phyloP scores from a whole-genome alignment of 2,797 vertebrate genomes.

The Otolemur crassicaudatus region DNA sequence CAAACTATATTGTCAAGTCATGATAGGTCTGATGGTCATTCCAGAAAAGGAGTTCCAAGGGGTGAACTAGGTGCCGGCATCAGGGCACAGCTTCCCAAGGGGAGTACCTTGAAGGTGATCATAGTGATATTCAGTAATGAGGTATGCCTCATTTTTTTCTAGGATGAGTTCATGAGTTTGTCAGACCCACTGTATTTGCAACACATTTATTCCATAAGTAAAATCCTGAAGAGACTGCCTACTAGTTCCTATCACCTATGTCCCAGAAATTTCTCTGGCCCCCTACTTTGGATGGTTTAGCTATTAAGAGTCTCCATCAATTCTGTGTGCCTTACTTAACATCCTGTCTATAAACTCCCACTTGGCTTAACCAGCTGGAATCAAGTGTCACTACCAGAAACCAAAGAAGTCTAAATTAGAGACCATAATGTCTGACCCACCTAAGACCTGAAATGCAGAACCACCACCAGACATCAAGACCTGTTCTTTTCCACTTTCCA shows the following conservation, averaged over 20 bases:
- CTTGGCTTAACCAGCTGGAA: neutral
- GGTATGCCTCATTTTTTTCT: no score
- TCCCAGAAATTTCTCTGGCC: neutral
- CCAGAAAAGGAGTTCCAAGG: no score
- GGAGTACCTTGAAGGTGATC: no score
- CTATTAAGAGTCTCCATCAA: neutral
- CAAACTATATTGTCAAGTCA: no score
- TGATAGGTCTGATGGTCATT: no score
- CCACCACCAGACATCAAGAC: neutral
- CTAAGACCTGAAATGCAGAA: neutral
- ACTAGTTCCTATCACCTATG: neutral
- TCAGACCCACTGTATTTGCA: neutral
- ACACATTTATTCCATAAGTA: neutral
- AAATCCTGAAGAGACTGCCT: neutral
- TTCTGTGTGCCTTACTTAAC: neutral
- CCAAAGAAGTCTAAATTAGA: slow-evolving; percentile 24
- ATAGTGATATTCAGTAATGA: no score
- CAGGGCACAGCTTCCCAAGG: no score
- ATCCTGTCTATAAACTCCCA: neutral
- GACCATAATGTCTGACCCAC: neutral
- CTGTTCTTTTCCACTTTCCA: neutral
- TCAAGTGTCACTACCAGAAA: neutral
- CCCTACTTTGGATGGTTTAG: neutral
- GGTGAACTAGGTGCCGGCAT: no score
- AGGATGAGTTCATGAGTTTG: no score